Evolutionary conservation across 2,113 vertebrate species (phyloP), one percentile per base, ranked within the genome.

Genomic region (Pseudolaguvia tuberculata): DNA sequence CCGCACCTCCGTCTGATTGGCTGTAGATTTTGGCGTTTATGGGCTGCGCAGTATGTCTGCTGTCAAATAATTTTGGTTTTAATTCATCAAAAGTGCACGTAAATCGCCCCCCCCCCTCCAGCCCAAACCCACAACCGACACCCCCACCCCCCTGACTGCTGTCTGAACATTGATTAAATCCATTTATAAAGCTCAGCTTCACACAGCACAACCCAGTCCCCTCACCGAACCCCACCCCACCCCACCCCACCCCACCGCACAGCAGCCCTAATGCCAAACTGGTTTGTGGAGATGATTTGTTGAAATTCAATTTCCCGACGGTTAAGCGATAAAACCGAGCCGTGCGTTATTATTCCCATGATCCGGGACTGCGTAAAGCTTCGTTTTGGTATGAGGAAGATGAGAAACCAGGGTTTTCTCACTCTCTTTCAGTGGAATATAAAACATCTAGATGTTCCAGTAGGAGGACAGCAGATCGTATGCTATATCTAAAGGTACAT

Each of bases 1-100:
- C 61, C 65, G 70, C 79, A 8, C 72, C 73, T 67, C 71, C 45
- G 42, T 48, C 65, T 53, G 23, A 70, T 63, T 65, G 57, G 70
- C 31, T 23, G 71, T 56, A 57, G 56, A 25, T 39, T 74, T 70
- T 20, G 56, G 39, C 23, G 62, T 81, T 71, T 66, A 75, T 81
- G 65, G 66, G 66, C 47, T 1, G 27, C 23, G 53, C 66, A 61
- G 67, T 71, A 67, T 53, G 50, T 81, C 72, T 45, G 35, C 79
- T 78, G 79, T 81, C 79, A 81, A 74, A 81, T 75, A 78, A 81
- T 81, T 81, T 81, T 55, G 66, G 59, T 81, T 81, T 81, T 78
- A 81, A 81, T 81, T 81, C 59, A 81, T 81, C 79, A 81, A 72
- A 78, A 55, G 79, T 81, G 56, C 69, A 73, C 59, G 71, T 78